Percentiles rank a stretch among this genome's conserved stretches.
Conservation (phyloP, 1,140 invertebrate species). For the Popillia japonica region DNA sequence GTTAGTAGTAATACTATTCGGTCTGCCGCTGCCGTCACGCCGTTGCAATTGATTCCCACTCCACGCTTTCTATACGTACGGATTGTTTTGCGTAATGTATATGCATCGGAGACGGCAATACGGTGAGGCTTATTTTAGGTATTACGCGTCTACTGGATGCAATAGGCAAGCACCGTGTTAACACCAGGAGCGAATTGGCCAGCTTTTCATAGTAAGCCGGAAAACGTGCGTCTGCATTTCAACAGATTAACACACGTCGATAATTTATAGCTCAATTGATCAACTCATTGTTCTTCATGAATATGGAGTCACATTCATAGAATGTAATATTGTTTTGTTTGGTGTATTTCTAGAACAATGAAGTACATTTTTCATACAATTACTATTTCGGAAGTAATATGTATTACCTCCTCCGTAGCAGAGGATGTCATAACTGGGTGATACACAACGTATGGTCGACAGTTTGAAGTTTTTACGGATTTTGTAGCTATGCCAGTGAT, state of each 20-base stretch:
- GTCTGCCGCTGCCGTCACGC: background rate
- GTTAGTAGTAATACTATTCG: slow-evolving; percentile 30
- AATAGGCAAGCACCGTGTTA: background rate
- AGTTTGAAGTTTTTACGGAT: too few relatives aligned
- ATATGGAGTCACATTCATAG: too few relatives aligned
- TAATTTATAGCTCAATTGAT: background rate
- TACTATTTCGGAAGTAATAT: too few relatives aligned
- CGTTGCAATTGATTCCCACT: slow-evolving; percentile 25
- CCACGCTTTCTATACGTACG: background rate
- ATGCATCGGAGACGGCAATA: background rate
- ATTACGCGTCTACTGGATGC: background rate
- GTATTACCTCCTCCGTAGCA: too few relatives aligned
- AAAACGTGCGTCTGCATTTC: background rate
- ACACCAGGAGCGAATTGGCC: background rate
- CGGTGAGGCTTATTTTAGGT: background rate
- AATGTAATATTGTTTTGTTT: too few relatives aligned
- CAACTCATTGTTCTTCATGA: too few relatives aligned
- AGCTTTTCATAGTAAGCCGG: background rate
- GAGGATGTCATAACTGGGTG: too few relatives aligned
- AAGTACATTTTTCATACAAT: too few relatives aligned
- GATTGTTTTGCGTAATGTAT: background rate
- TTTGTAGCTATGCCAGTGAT: too few relatives aligned
- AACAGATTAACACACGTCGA: background rate
- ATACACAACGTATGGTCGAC: too few relatives aligned
- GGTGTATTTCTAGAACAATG: too few relatives aligned